Evolutionary conservation across 64 coral and sea anemone species (phyloP), one percentile per base, ranked within the genome.

Genomic region (Pocillopora damicornis): DNA sequence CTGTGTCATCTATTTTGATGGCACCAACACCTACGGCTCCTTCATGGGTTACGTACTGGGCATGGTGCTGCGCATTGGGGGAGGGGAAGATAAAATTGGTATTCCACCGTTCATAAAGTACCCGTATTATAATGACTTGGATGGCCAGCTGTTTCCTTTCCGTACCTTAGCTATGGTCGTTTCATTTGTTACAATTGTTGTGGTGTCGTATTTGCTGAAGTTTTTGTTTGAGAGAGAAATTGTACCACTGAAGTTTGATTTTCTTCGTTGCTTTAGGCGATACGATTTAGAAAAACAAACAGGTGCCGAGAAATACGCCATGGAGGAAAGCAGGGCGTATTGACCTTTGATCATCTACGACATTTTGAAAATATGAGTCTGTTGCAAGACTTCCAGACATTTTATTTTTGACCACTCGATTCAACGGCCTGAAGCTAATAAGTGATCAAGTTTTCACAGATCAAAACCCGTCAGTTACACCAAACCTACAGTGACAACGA

Each of bases 21-120:
- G 81, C 34, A 90, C 73, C 63, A 99, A 99, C 23, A 99, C 97
- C 15, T 99, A 99, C 20, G 97, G 97, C 4, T 90, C 97, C 13
- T 79, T 99, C 15, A 6, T 89, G 45, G 91, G 97, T 2, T 99
- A 95, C 74, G 5, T 99, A 11, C 65, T 95, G 58, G 97, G 93
- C 11, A 26, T 95, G 13, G 75, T 93, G 15, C 87, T 98, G n/a
- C 77, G 95, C n/a, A 69, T 98, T 1, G 85, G 86, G 26, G 95
- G 95, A 11, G 95, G 95, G 16, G 95, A 98, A 45, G 20, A 73
- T 11, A 81, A 75, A 59, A 91, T 98, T 15, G 88, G 88, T 67
- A 73, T 97, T 73, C 67, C 76, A 23, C 59, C 77, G 13, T 85
- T 90, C 45, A 88, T 97, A 36, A 93, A 93, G 36, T 97, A 93